Conservation (phyloP, 1,140 invertebrate species). For the Zaprionus nigranus region DNA sequence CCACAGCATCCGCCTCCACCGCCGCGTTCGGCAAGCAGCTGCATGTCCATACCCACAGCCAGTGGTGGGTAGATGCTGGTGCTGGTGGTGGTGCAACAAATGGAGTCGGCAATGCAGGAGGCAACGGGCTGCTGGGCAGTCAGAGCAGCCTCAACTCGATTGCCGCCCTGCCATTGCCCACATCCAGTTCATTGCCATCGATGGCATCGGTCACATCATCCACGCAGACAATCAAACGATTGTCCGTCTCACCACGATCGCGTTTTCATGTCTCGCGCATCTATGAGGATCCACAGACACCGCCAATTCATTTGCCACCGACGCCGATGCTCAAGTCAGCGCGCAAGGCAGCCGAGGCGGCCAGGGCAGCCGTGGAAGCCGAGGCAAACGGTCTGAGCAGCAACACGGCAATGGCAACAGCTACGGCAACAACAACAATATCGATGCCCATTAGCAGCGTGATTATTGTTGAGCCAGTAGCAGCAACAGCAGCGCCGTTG, state of each 20-base stretch:
- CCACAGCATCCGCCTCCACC: constrained; percentile 48
- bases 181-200: constrained; percentile 77
- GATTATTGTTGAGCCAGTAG: constrained; percentile 58
- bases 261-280: constrained; percentile 79
- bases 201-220: constrained; percentile 80
- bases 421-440: constrained; percentile 30
- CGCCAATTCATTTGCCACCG: constrained; percentile 73
- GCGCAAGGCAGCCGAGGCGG: constrained; percentile 49
- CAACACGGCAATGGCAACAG: neutral
- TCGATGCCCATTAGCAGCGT: constrained; percentile 51
- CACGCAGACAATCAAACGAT: constrained; percentile 74
- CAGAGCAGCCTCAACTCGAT: constrained; percentile 51
- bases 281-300: constrained; percentile 80
- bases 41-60: constrained; percentile 72
- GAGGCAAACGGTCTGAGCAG: constrained; percentile 11
- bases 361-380: constrained; percentile 24
- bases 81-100: neutral
- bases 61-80: neutral
- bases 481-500: neutral
- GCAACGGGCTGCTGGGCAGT: constrained; percentile 42
- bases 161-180: constrained; percentile 54
- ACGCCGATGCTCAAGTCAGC: constrained; percentile 77
- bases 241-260: constrained; percentile 75
- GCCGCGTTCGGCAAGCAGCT: constrained; percentile 67
- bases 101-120: neutral